phyloP scores from a whole-genome alignment of 2,113 vertebrate species.

The Clupea harengus region DNA sequence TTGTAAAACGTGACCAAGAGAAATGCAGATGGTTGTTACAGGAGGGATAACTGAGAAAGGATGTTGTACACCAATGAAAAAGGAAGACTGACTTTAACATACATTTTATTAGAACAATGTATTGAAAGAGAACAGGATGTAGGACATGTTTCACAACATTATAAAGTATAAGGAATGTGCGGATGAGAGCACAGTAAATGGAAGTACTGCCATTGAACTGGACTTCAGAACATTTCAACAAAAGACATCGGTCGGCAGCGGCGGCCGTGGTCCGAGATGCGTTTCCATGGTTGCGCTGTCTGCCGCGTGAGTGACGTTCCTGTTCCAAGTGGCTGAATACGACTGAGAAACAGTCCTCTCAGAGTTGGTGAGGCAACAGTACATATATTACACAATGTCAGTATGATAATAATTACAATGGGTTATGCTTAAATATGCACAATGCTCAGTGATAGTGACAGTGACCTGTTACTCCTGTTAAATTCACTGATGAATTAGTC shows the following conservation, averaged over 20 bases:
- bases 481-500: neutral
- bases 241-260: neutral
- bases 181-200: slow-evolving; percentile 67
- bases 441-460: neutral
- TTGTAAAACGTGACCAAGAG: no score
- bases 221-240: neutral
- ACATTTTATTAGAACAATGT: slow-evolving; percentile 89
- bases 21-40: no score
- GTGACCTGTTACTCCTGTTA: neutral
- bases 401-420: slow-evolving; percentile 8
- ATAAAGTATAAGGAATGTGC: slow-evolving; percentile 83
- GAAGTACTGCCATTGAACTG: slow-evolving; percentile 68
- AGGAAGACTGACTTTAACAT: neutral
- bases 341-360: neutral
- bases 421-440: neutral
- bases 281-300: neutral
- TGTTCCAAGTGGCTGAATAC: neutral
- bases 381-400: neutral
- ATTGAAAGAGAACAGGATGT: slow-evolving; percentile 83
- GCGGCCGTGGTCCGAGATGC: neutral
- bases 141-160: slow-evolving; percentile 65
- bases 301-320: neutral
- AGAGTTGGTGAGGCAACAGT: neutral
- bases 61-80: neutral
- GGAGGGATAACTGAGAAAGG: neutral